Evolutionary conservation across 1,140 invertebrate species (phyloP), one percentile per base, ranked within the genome.

Genomic region (Zaprionus nigranus): DNA sequence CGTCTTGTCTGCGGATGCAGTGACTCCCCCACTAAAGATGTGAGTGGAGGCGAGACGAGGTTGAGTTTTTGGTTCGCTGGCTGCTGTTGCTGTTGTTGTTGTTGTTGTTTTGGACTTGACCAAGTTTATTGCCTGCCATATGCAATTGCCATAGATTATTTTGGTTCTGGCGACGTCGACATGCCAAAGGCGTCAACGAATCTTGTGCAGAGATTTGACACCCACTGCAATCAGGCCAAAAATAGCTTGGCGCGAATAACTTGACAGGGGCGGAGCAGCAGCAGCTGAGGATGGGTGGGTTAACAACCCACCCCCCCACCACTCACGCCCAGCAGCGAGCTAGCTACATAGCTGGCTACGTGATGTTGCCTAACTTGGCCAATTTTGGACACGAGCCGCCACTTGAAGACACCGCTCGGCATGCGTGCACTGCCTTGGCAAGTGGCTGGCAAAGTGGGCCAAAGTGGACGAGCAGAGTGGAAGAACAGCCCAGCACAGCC

Each of bases 41-140:
- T n/a, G 28, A n/a, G 56, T 36, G 40, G 26, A 34, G 46, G 57
- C 57, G 17, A 30, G 20, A 7, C 15, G 59, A 64, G 7, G 40
- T 46, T 46, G 40, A 3, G 40, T 17, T 17, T 43, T 40, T 17
- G 6, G 40, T n/a, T 46, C 40, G 38, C n/a, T 40, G 30, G 30
- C 30, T 40, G 5, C 67, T 75, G 70, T 49, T 82, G 67, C 67
- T 82, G 43, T 61, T 68, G 20, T 22, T 86, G 70, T 53, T 82
- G 67, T 73, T 82, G 53, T 61, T 68, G 38, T 61, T 84, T 84
- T 90, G 73, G 84, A 90, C 84, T 88, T 88, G 84, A 88, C 75
- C 85, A 88, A 88, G 84, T 84, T 88, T 85, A 82, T 85, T 84
- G 84, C 81, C 85, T 84, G 80, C 84, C 83, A 88, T 84, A 88